phyloP scores from a whole-genome alignment of 2,888 invertebrate species.

The Nasonia oneida region DNA sequence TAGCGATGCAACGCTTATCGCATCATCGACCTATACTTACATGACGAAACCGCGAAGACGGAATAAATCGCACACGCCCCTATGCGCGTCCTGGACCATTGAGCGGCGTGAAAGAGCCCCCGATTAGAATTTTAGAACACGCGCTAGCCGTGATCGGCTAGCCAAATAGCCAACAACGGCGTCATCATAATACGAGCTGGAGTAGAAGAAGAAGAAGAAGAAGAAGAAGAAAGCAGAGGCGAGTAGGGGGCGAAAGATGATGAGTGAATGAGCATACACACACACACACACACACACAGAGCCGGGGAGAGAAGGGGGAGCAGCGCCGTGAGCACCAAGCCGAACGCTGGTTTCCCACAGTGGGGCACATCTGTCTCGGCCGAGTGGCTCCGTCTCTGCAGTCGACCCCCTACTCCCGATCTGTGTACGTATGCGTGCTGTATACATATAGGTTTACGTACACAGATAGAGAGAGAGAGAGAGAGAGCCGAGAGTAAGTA shows the following conservation, averaged over 20 bases:
- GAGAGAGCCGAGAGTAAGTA: background rate
- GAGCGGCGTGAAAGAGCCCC: background rate
- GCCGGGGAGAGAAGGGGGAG: background rate
- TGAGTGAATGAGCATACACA: background rate
- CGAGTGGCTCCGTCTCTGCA: constrained; percentile 55
- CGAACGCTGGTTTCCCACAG: constrained; percentile 76
- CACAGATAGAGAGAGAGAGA: background rate
- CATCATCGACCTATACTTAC: no score
- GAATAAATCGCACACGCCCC: no score
- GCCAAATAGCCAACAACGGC: background rate
- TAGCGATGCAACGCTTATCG: no score
- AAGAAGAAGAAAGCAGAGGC: background rate
- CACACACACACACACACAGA: background rate
- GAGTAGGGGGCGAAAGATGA: constrained; percentile 1
- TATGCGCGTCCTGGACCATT: no score
- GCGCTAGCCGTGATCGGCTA: background rate
- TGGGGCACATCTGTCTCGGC: constrained; percentile 76
- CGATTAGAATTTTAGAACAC: background rate
- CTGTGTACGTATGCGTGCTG: constrained; percentile 55
- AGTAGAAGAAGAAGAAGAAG: background rate
- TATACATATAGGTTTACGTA: background rate
- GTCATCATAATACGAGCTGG: background rate
- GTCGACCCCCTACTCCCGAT: constrained; percentile 63
- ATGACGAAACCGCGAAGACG: no score
- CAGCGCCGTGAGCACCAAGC: constrained; percentile 46